These are phyloP conservation scores for Seira sanloemensis DNA, from an alignment of 2,888 invertebrate species.

Conservation along the genomic window DNA sequence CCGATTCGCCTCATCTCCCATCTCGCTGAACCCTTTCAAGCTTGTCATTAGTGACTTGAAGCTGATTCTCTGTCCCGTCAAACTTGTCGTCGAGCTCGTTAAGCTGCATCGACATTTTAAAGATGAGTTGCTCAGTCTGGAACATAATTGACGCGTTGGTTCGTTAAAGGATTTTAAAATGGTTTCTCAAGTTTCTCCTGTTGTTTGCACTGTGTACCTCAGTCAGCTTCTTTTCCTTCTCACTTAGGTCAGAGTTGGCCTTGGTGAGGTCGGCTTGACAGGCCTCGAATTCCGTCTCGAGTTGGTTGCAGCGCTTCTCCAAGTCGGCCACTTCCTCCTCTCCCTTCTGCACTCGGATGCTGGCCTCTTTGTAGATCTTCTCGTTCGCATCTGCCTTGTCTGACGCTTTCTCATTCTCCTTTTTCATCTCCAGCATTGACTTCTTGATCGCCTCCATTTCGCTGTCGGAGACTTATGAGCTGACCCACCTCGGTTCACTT, in stretches of 20 bases:
- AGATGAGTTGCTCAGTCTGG: neutral
- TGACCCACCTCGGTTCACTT: no score
- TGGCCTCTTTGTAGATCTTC: neutral
- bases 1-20: slow-evolving; percentile 9
- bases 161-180: neutral
- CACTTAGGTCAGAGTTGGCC: slow-evolving; percentile 7
- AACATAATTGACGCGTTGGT: neutral
- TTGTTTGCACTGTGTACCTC: neutral
- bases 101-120: slow-evolving; percentile 2
- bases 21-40: neutral
- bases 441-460: slow-evolving; percentile 48
- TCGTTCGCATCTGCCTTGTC: slow-evolving; percentile 24
- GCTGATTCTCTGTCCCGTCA: slow-evolving; percentile 25
- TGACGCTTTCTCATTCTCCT: slow-evolving; percentile 21
- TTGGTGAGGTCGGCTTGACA: neutral
- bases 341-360: neutral
- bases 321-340: slow-evolving; percentile 15
- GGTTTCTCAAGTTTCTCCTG: neutral
- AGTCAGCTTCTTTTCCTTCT: neutral
- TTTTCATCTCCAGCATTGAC: slow-evolving; percentile 35
- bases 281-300: slow-evolving; percentile 26
- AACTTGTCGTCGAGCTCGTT: slow-evolving; percentile 16
- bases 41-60: slow-evolving; percentile 20
- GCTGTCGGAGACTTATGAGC: no score
- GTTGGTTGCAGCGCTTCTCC: neutral